Base-by-base conservation (phyloP, 1,140 invertebrate genomes). In the Heliconius hewitsoni region DNA sequence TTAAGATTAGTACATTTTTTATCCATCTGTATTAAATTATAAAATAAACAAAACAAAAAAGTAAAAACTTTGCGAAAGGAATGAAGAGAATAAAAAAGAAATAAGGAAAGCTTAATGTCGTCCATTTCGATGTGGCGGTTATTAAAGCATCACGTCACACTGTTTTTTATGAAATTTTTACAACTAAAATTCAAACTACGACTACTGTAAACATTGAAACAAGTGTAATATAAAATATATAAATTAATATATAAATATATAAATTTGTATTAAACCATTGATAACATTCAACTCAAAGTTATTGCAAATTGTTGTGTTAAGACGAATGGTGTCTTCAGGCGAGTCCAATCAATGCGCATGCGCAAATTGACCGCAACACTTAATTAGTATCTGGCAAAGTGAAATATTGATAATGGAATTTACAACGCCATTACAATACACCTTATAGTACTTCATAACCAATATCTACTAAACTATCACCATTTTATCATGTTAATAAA, bases 261-360 rank as follows among this genome's bases (percentile, higher is more conserved):
- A 23, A 23, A 16, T 30, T n/a, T 66, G 16, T 30, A 66, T 66
- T 66, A 13, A 30, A 66, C 27, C 60, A 30, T 66, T 66, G 60
- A 27, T 66, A 66, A 66, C 13, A 66, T 30, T 30, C 60, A 13
- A 4, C 9, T 8, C 30, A 52, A 71, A 50, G 76, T 73, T 76
- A 75, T 75, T 75, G 70, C 73, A 75, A 80, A 76, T 80, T 80
- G 73, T 84, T 87, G 84, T 85, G 86, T 84, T 81, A 87, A 87
- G 88, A 92, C 81, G 88, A 89, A 93, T 92, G 88, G 82, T 92
- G 86, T 89, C 91, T 91, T 81, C 86, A 74, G 90, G 91, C 91
- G 83, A 79, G 77, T 80, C 78, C 78, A 85, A 87, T 87, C 87
- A 86, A 86, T 90, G 90, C 85, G 87, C 89, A 90, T 86, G 86